Evolutionary conservation across 2,797 vertebrate species (phyloP).

Genomic region (Sebastiscus tertius): DNA sequence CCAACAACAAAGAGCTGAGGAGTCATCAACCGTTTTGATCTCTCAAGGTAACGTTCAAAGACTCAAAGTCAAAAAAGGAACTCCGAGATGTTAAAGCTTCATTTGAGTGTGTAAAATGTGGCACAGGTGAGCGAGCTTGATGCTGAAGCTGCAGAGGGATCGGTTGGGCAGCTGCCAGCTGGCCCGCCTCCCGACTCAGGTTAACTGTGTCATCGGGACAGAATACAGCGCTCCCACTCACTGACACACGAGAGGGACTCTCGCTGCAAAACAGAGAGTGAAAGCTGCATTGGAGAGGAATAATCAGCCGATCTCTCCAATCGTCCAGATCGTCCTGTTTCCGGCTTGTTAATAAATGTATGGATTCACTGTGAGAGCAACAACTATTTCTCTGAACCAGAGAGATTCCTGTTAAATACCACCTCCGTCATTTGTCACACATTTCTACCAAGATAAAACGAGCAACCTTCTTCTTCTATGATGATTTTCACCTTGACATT

Average conservation of each 20-base stretch:
- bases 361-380: background rate
- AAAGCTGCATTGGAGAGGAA: conserved; percentile 2
- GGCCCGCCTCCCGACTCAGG: background rate
- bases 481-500: background rate
- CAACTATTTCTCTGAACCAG: background rate
- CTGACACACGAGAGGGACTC: background rate
- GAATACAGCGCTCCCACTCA: background rate
- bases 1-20: background rate
- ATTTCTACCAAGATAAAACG: background rate
- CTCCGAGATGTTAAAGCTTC: background rate
- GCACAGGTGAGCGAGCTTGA: background rate
- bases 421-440: background rate
- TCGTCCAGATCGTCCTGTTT: background rate
- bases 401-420: background rate
- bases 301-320: background rate
- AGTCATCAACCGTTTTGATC: background rate
- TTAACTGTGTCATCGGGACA: background rate
- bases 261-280: background rate
- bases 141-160: background rate
- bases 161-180: background rate
- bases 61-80: background rate
- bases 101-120: background rate
- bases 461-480: background rate
- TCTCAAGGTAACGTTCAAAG: background rate
- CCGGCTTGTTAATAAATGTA: background rate